Conservation (phyloP, 2,888 invertebrate genomes). For the Candidula unifasciata region DNA sequence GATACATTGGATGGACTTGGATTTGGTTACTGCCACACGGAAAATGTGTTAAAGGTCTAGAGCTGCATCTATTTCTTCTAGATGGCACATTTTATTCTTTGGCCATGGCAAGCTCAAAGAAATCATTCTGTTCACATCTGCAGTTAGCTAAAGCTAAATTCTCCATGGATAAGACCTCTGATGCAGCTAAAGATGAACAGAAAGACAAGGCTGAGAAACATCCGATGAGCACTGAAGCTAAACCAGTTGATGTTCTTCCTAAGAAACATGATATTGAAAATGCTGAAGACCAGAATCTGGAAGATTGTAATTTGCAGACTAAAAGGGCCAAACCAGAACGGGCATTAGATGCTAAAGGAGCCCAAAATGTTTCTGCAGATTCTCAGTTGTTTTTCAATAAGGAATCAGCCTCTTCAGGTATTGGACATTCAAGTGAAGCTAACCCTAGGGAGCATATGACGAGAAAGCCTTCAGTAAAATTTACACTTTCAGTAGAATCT, state of each 20-base stretch:
- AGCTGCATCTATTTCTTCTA: not conserved
- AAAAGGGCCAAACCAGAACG: not conserved
- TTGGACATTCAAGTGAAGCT: not conserved
- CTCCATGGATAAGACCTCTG: not conserved
- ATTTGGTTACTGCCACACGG: not conserved
- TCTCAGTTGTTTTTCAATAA: not conserved
- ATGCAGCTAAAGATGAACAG: constrained; percentile 5
- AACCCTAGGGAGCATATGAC: not conserved
- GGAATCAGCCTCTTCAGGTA: not conserved
- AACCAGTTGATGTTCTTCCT: not conserved
- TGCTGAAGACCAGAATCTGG: not conserved
- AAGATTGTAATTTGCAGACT: not conserved
- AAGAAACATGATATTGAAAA: not conserved
- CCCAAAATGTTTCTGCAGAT: not conserved
- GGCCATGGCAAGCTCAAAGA: constrained; percentile 37
- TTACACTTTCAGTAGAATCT: constrained; percentile 49
- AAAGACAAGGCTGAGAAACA: not conserved
- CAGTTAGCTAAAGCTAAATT: constrained; percentile 12
- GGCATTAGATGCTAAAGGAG: not conserved
- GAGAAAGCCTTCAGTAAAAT: constrained; percentile 43
- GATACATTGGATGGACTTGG: too few relatives aligned
- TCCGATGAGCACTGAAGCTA: not conserved
- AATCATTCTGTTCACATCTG: constrained; percentile 29
- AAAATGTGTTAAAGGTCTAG: not conserved
- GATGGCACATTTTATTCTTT: not conserved